These are phyloP conservation scores for Penaeus japonicus DNA, from an alignment of 1,140 invertebrate species.

Conservation along the genomic window DNA sequence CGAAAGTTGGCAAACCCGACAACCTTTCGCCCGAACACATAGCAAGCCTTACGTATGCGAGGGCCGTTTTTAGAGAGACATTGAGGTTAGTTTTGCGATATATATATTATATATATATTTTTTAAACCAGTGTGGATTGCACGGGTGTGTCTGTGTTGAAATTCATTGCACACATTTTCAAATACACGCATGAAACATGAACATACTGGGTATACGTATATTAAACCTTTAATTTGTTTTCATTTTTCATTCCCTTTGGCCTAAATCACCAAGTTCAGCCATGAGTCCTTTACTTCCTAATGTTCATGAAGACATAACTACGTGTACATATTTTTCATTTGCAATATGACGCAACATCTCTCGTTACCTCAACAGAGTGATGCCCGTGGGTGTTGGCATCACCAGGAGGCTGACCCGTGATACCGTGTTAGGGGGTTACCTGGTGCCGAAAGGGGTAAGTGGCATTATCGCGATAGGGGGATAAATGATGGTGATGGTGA, in stretches of 20 bases:
- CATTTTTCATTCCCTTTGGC: too few relatives aligned
- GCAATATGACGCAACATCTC: not conserved
- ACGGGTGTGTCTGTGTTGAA: not conserved
- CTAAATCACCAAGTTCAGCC: too few relatives aligned
- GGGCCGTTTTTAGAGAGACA: constrained; percentile 46
- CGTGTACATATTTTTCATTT: too few relatives aligned
- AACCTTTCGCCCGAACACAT: constrained; percentile 24
- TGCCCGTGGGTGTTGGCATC: constrained; percentile 39
- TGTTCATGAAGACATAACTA: too few relatives aligned
- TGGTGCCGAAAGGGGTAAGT: constrained; percentile 38
- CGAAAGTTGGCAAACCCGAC: not conserved
- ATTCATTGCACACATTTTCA: too few relatives aligned
- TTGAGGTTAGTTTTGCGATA: constrained; percentile 31
- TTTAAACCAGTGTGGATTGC: not conserved
- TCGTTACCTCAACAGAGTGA: constrained; percentile 4
- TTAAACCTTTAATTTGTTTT: too few relatives aligned
- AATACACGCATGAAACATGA: too few relatives aligned
- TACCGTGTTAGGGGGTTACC: constrained; percentile 37
- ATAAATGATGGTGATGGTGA: too few relatives aligned
- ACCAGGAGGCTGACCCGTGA: constrained; percentile 14
- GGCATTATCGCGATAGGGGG: not conserved
- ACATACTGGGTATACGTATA: too few relatives aligned
- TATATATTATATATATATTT: not conserved
- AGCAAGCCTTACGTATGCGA: constrained; percentile 8
- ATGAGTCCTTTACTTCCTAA: too few relatives aligned